Percentiles rank a stretch among this genome's conserved stretches.
phyloP scores from a whole-genome alignment of 2,113 vertebrate genomes.

The Acrocephalus kingi region DNA sequence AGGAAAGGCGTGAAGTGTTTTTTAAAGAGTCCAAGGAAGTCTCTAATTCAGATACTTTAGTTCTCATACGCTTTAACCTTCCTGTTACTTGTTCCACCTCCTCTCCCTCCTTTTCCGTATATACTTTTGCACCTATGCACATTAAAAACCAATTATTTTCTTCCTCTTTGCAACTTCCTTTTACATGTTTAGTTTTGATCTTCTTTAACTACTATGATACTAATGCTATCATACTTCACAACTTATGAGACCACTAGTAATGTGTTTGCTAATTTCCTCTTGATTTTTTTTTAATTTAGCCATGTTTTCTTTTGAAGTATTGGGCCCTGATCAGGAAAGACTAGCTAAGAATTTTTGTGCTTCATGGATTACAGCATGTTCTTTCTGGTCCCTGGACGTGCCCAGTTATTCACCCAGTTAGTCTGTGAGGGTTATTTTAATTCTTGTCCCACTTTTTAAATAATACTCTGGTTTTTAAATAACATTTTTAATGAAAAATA shows the following conservation, averaged over 20 bases:
- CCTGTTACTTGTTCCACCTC: not conserved
- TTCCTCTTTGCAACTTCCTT: not conserved
- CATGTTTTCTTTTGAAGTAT: not conserved
- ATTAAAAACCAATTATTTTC: not conserved
- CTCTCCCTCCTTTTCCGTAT: rapidly evolving
- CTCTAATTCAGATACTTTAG: not conserved
- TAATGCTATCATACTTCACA: not conserved
- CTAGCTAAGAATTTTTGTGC: not conserved
- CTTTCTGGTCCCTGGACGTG: not conserved
- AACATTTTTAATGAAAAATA: not conserved
- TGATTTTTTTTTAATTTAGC: not conserved
- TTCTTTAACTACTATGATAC: not conserved
- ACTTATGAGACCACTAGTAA: not conserved
- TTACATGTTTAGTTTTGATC: not conserved
- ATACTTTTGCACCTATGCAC: not conserved
- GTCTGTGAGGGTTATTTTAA: not conserved
- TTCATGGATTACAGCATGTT: not conserved
- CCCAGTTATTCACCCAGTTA: not conserved
- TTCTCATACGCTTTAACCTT: not conserved
- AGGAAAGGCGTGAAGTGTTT: not conserved
- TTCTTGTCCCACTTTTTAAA: not conserved
- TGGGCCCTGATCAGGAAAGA: not conserved
- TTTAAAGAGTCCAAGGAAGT: not conserved
- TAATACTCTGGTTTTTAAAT: not conserved
- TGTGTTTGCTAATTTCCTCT: not conserved